Evolutionary conservation across 2,797 vertebrate genomes (phyloP), one percentile per base, ranked within the genome.

Genomic region (Geotrypetes seraphini): DNA sequence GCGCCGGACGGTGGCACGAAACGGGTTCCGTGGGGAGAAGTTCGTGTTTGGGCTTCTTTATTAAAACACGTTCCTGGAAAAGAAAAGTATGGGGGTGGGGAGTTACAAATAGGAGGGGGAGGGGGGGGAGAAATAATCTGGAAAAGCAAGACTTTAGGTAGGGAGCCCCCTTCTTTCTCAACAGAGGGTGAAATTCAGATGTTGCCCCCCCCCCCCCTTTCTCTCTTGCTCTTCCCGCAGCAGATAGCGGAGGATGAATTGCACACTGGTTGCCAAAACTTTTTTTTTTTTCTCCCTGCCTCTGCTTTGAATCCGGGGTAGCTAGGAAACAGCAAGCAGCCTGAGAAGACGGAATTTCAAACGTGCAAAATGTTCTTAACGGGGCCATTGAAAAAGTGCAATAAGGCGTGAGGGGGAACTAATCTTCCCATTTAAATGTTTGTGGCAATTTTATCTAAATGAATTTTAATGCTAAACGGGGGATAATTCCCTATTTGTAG

Each of bases 371-470:
- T 75, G 75, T 85, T 80, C 75, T 83, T 83, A 79, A 75, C 84
- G 70, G 75, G 79, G 74, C 85, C 78, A 86, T 90, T 92, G 84
- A 92, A 79, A 79, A 78, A 75, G 84, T 84, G 89, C 88, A 92
- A 89, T 85, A 92, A 90, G 87, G 88, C 88, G 85, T 90, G 91
- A 91, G 85, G 86, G 86, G 89, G 88, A 92, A 93, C 88, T 89
- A 91, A 95, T 90, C 88, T 86, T 71, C 74, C 84, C 83, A 88
- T 89, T 92, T 89, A 88, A 86, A 85, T 88, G 88, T 91, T 91
- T 90, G 85, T 83, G 84, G 85, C 83, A 86, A 86, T 90, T 90
- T 90, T 86, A 89, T 85, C 79, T 89, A 91, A 93, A 91, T 92
- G 70, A 90, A 90, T 92, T 91, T 84, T 84, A 85, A 84, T 84